Evolutionary conservation across 1,140 invertebrate species (phyloP).

Genomic region (Carposina sasakii): DNA sequence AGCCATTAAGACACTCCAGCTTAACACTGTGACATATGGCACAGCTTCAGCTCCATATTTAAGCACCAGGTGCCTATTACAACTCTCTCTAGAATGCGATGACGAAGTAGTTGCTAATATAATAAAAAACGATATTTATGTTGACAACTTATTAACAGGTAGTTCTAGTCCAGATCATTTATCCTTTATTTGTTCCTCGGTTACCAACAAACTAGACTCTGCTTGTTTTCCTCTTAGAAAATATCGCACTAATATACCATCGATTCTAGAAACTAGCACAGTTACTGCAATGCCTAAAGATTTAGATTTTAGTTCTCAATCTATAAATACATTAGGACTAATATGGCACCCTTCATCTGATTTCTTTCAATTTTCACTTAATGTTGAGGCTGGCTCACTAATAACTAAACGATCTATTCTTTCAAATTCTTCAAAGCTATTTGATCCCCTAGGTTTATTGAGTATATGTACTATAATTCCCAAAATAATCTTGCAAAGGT

Average conservation of each 20-base stretch:
- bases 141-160: conserved; percentile 57
- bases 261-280: background rate
- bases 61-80: conserved; percentile 11
- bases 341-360: conserved; percentile 15
- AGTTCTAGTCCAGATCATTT: conserved; percentile 33
- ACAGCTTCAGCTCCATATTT: conserved; percentile 19
- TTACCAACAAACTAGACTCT: conserved; percentile 11
- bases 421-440: conserved; percentile 16
- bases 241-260: conserved; percentile 23
- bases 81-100: conserved; percentile 11
- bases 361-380: conserved; percentile 4
- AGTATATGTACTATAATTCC: conserved; percentile 2
- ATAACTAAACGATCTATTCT: conserved; percentile 17
- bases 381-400: background rate
- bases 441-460: conserved; percentile 18
- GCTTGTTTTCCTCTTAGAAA: conserved; percentile 22
- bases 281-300: background rate
- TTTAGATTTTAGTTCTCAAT: background rate
- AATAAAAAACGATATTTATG: conserved; percentile 37
- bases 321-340: conserved; percentile 18
- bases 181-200: conserved; percentile 9
- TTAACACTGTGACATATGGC: conserved; percentile 19
- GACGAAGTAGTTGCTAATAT: conserved; percentile 12
- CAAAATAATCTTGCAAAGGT: conserved; percentile 22
- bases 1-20: conserved; percentile 5